Percentiles rank a stretch among this genome's conserved stretches.
phyloP scores from a whole-genome alignment of 2,797 vertebrate species.

The Ceyx erithaca region DNA sequence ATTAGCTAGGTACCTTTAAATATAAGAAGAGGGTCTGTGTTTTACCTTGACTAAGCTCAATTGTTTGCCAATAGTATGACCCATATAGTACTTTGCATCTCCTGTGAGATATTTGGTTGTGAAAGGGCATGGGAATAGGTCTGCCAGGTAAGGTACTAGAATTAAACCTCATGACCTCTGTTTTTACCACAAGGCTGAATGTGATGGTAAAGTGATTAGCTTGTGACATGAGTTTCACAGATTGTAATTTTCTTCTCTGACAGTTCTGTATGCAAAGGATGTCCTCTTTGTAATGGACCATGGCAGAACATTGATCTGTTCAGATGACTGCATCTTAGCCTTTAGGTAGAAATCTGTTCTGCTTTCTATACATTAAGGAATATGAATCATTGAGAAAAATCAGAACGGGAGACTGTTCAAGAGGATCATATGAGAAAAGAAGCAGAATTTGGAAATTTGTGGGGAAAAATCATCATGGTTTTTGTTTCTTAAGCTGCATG shows the following conservation, averaged over 20 bases:
- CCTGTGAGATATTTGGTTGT: not conserved
- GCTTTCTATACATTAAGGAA: not conserved
- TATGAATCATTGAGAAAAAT: not conserved
- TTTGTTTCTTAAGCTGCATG: not conserved
- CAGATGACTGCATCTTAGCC: not conserved
- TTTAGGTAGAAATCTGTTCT: not conserved
- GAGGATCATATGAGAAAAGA: not conserved
- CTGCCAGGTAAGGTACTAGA: not conserved
- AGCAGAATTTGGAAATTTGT: not conserved
- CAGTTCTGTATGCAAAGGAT: not conserved
- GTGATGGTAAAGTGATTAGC: not conserved
- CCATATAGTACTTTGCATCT: fast-evolving
- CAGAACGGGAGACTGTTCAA: not conserved
- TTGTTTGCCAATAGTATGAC: not conserved
- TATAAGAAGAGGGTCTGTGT: not conserved
- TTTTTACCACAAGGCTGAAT: not conserved
- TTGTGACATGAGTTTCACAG: not conserved
- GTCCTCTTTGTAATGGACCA: not conserved
- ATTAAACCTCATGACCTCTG: not conserved
- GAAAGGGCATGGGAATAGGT: not conserved
- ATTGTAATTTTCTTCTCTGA: not conserved
- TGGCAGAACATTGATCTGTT: not conserved
- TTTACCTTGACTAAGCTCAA: not conserved
- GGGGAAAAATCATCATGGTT: not conserved
- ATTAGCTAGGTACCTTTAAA: not conserved